Percentiles rank a stretch among this genome's conserved stretches.
Conservation (phyloP, 2,888 invertebrate genomes). For the Laspeyria flexula region DNA sequence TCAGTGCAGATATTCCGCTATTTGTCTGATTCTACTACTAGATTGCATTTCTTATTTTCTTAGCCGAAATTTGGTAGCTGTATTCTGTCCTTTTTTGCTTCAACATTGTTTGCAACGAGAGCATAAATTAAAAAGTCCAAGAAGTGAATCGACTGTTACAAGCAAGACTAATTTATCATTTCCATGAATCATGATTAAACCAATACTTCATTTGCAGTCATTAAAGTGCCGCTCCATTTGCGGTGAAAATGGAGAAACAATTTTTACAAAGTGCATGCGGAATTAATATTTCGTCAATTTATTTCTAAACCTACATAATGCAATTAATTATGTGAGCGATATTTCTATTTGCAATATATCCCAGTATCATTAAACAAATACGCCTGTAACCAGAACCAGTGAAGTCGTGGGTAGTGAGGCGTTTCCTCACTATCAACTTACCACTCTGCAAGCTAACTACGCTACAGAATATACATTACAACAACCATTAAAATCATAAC, state of each 20-base stretch:
- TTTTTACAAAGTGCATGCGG: not conserved
- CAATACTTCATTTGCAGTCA: slow-evolving; percentile 19
- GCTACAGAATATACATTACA: slow-evolving; percentile 71
- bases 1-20: slow-evolving; percentile 74
- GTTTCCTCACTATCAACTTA: slow-evolving; percentile 63
- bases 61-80: slow-evolving; percentile 56
- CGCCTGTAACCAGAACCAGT: slow-evolving; percentile 62
- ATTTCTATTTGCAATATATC: slow-evolving; percentile 70
- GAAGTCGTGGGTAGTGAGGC: slow-evolving; percentile 63
- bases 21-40: slow-evolving; percentile 79
- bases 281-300: not conserved
- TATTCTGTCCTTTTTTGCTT: slow-evolving; percentile 39
- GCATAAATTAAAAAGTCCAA: not conserved
- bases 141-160: slow-evolving; percentile 15
- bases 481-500: not conserved
- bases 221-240: slow-evolving; percentile 26
- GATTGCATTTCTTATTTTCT: slow-evolving; percentile 81
- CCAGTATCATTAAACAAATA: slow-evolving; percentile 66
- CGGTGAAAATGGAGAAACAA: slow-evolving; percentile 13
- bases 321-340: slow-evolving; percentile 49
- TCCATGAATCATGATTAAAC: slow-evolving; percentile 13
- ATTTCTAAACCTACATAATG: not conserved
- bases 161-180: slow-evolving; percentile 15
- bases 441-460: slow-evolving; percentile 46
- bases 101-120: slow-evolving; percentile 18